These are phyloP conservation scores for Hybos culiciformis DNA, from an alignment of 2,888 invertebrate species.

Conservation along the genomic window DNA sequence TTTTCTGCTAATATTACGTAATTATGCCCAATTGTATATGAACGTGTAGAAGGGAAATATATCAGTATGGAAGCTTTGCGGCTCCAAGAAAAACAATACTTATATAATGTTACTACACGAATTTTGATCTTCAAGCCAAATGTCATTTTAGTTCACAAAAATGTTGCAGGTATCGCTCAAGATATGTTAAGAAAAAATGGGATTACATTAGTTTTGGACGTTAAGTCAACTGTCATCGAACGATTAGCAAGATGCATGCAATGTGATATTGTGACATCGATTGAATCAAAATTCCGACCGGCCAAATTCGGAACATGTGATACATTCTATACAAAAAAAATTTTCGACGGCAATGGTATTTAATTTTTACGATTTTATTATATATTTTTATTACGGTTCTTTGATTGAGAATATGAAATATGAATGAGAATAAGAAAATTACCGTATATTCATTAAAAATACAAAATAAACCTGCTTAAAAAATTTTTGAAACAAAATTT, in stretches of 20 bases:
- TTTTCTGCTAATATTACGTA: too few species aligned
- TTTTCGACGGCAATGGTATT: constrained; percentile 33
- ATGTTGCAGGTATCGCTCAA: constrained; percentile 75
- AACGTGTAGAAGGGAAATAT: constrained; percentile 83
- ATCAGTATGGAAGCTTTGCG: constrained; percentile 88
- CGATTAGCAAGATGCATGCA: constrained; percentile 63
- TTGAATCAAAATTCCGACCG: constrained; percentile 73
- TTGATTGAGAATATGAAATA: too few species aligned
- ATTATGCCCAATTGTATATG: constrained; percentile 89
- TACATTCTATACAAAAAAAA: constrained; percentile 58
- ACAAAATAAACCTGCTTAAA: too few species aligned
- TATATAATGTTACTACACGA: constrained; percentile 71
- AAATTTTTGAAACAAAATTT: too few species aligned
- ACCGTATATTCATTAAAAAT: too few species aligned
- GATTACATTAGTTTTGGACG: constrained; percentile 78
- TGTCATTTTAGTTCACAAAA: constrained; percentile 79
- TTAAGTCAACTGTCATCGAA: constrained; percentile 69
- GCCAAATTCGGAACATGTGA: constrained; percentile 75
- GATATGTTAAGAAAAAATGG: constrained; percentile 65
- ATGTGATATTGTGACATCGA: constrained; percentile 72
- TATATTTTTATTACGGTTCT: too few species aligned
- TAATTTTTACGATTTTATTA: too few species aligned
- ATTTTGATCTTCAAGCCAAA: constrained; percentile 73
- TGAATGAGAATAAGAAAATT: too few species aligned
- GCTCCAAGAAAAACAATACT: constrained; percentile 81